Evolutionary conservation across 2,113 vertebrate species (phyloP), one percentile per base, ranked within the genome.

Genomic region (Dipodomys spectabilis): DNA sequence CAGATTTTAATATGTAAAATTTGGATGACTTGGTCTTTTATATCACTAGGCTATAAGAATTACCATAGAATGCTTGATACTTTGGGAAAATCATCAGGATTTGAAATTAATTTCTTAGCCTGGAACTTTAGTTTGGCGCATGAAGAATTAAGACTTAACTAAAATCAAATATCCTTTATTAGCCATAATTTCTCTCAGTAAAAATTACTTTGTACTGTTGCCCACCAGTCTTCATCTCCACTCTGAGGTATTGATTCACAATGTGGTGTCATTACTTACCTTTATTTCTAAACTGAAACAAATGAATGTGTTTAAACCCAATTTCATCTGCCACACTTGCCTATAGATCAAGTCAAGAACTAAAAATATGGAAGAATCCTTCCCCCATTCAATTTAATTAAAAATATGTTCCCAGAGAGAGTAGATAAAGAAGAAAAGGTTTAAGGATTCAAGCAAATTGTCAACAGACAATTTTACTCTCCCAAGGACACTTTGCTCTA

Each of bases 101-200:
- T 78, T 90, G 74, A 97, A 96, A 95, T 96, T 97, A 96, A 96
- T 96, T 97, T 96, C 90, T 92, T 86, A 89, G 62, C 82, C 80
- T 92, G 23, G 30, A 96, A 94, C 72, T 95, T 97, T 97, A 96
- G 95, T 95, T 96, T 94, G 90, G 60, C 57, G 90, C 4, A 93
- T 94, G 88, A 97, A 95, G 81, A 96, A 95, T 92, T 95, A 94
- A 93, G 88, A 93, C 83, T 91, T 71, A 96, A 94, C 49, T 80
- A 89, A 92, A 95, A 95, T 94, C 30, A 96, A 96, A 94, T 96
- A 96, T 92, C 53, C 79, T 94, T 97, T 91, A 78, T 94, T 95
- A 93, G 73, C 30, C 35, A 75, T 91, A 94, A 94, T 83, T 94
- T 82, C 93, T 39, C 86, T 78, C 22, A 88, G 85, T 45, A 92